Conservation (phyloP, 2,113 vertebrate genomes). For the Nothocercus julius region DNA sequence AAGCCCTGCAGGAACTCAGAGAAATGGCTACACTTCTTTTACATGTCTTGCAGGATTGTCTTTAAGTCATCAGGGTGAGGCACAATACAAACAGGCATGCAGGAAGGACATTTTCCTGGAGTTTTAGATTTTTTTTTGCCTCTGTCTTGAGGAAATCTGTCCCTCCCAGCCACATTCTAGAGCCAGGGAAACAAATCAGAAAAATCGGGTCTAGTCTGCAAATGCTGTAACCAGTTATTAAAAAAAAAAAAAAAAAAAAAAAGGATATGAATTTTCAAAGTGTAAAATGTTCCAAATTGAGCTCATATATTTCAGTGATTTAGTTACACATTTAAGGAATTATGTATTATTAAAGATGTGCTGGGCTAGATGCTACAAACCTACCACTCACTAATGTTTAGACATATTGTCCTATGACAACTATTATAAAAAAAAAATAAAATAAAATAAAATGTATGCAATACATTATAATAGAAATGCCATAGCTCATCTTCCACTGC, state of each 20-base stretch:
- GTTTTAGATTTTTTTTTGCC: background rate
- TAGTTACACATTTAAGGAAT: slow-evolving; percentile 28
- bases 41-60: background rate
- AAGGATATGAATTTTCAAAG: background rate
- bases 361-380: background rate
- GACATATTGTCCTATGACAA: background rate
- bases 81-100: background rate
- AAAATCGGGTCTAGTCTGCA: background rate
- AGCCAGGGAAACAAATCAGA: slow-evolving; percentile 4
- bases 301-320: slow-evolving; percentile 25
- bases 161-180: background rate
- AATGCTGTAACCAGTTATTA: background rate
- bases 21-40: background rate
- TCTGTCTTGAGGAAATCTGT: background rate
- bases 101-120: background rate
- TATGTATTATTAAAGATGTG: slow-evolving; percentile 40
- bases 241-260: slow-evolving; percentile 21
- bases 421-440: slow-evolving; percentile 6
- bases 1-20: background rate
- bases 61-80: background rate
- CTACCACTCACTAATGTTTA: background rate
- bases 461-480: slow-evolving; percentile 6
- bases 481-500: background rate
- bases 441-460: background rate
- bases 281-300: slow-evolving; percentile 36